Evolutionary conservation across 2,113 vertebrate species (phyloP), one percentile per base, ranked within the genome.

Genomic region (Murina feae): DNA sequence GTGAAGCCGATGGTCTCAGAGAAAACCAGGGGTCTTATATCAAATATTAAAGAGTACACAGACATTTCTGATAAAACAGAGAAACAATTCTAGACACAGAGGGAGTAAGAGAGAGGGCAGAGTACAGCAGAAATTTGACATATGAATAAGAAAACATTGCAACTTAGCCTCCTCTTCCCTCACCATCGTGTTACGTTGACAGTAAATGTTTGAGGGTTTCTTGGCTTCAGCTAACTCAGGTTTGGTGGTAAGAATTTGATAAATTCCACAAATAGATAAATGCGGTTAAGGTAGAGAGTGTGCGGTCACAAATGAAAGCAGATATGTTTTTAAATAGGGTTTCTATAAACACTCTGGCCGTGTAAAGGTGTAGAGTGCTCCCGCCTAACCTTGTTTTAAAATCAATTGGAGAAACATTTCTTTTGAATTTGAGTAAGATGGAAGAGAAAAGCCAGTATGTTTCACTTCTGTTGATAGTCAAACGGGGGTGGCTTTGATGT

Each of bases 401-500:
- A 75, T 49, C 30, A 66, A 28, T 35, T 51, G 39, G n/a, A 53
- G 9, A 78, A 93, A 20, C 72, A 58, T 65, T 81, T 86, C 21
- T 87, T 90, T 74, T 69, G 7, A 90, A 16, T 84, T 84, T 79
- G 44, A 93, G 1, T 75, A 78, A 92, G 37, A 63, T 72, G 58
- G 6, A 76, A 6, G 44, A 68, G 25, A 66, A 94, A 87, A 89
- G 11, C 9, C 47, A 93, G 8, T 53, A n/a, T 90, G 21, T 55
- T 81, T 32, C 20, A 85, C 6, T 95, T 72, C 74, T 9, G 1
- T 42, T 95, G 72, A 93, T 78, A 93, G 44, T 6, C 66, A 86
- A 71, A 69, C 30, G 60, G 28, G 39, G 0, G 1, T 82, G 16
- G 7, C 17, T 96, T 95, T 96, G 87, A 96, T 92, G 47, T 92